Conservation (phyloP, 2,797 vertebrate genomes). For the Gymnoscopelus microlampas region DNA sequence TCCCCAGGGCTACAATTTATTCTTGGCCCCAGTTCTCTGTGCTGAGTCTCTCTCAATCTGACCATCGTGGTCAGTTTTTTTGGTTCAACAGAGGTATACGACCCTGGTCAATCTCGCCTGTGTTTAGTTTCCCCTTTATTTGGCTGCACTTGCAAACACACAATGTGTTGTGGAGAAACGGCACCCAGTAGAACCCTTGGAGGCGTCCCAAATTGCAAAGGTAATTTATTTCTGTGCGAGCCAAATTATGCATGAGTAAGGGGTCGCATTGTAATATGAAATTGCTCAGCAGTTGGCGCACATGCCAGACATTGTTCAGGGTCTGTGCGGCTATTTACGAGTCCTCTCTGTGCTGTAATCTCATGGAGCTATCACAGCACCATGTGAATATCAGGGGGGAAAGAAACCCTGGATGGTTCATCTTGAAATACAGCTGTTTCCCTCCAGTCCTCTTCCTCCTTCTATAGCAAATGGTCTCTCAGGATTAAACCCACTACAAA, state of each 20-base stretch:
- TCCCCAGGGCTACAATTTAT: conserved; percentile 54
- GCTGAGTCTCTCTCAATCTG: conserved; percentile 43
- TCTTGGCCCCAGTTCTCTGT: conserved; percentile 11
- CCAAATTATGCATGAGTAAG: conserved; percentile 57
- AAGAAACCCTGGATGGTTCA: conserved; percentile 59
- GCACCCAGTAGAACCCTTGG: conserved; percentile 51
- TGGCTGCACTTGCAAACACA: conserved; percentile 21
- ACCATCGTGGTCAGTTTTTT: conserved; percentile 55
- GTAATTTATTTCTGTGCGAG: conserved; percentile 65
- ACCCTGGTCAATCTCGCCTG: conserved; percentile 42
- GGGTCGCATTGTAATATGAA: conserved; percentile 62
- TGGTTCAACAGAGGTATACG: conserved; percentile 62
- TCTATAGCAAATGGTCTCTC: conserved; percentile 58
- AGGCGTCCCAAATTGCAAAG: conserved; percentile 66
- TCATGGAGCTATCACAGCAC: conserved; percentile 40
- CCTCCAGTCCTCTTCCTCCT: conserved; percentile 52
- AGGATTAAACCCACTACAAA: conserved; percentile 71
- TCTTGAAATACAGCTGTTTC: conserved; percentile 71
- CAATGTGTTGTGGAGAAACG: conserved; percentile 22
- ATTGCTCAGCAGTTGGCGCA: conserved; percentile 54
- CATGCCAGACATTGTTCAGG: conserved; percentile 49
- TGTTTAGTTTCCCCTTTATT: conserved; percentile 42
- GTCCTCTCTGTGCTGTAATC: conserved; percentile 54
- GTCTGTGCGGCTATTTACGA: conserved; percentile 53
- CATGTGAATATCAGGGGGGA: conserved; percentile 55